phyloP scores from a whole-genome alignment of 2,888 invertebrate species.

The Bombylius discolor region DNA sequence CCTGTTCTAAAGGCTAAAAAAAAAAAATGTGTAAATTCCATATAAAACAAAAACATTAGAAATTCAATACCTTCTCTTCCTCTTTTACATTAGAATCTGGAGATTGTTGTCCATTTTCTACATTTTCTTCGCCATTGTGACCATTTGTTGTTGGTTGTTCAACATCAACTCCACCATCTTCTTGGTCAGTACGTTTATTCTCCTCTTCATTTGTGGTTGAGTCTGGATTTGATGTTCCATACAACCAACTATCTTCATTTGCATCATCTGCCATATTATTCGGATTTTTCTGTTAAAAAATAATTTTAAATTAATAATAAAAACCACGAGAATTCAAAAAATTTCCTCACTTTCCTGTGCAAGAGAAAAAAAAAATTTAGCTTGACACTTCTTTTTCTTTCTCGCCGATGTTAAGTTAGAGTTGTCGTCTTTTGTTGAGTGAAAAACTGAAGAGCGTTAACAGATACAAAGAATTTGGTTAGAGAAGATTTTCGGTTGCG shows the following conservation, averaged over 20 bases:
- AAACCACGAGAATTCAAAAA: no score
- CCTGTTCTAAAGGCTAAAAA: not conserved
- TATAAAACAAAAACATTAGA: not conserved
- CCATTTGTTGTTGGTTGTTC: conserved; percentile 16
- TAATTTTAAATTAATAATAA: no score
- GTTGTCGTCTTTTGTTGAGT: no score
- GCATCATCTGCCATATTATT: conserved; percentile 46
- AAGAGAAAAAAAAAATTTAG: no score
- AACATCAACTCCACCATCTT: conserved; percentile 17
- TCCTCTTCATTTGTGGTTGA: conserved; percentile 30
- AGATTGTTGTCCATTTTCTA: conserved; percentile 16
- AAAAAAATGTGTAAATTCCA: not conserved
- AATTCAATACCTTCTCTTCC: conserved; percentile 5
- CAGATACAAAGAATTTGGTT: no score
- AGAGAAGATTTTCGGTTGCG: no score
- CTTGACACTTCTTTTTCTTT: no score
- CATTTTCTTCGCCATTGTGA: conserved; percentile 15
- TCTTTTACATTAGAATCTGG: conserved; percentile 18
- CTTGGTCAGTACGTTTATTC: conserved; percentile 25
- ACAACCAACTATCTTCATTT: conserved; percentile 80
- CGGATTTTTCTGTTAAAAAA: no score
- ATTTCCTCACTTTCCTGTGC: no score
- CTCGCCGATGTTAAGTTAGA: no score
- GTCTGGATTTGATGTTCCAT: conserved; percentile 58
- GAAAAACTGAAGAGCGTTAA: no score